phyloP scores from a whole-genome alignment of 1,140 invertebrate species.

The Microplitis demolitor region DNA sequence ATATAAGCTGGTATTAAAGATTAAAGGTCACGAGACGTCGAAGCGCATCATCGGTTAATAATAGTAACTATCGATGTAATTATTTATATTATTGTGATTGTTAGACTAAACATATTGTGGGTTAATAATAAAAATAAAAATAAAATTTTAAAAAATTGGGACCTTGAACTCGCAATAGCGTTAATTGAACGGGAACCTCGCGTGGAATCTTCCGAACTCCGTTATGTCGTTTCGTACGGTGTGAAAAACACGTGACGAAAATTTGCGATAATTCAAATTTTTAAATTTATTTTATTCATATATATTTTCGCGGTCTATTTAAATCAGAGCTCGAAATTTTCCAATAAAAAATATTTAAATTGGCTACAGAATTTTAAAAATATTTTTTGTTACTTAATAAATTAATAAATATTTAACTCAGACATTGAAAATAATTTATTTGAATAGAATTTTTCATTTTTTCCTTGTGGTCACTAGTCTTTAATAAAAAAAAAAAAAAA shows the following conservation, averaged over 20 bases:
- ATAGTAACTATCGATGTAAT: neutral
- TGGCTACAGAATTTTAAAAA: neutral
- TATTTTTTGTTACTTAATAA: too few species aligned
- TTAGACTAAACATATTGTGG: neutral
- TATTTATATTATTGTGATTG: neutral
- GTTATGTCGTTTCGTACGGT: slow-evolving; percentile 22
- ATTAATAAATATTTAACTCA: too few species aligned
- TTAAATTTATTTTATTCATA: neutral
- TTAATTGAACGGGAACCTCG: slow-evolving; percentile 29
- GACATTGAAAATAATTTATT: neutral
- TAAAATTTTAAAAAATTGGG: neutral
- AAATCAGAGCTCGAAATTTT: neutral
- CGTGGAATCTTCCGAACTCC: slow-evolving; percentile 22
- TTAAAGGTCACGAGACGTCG: neutral
- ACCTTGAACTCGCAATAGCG: slow-evolving; percentile 23
- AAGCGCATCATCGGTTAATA: neutral
- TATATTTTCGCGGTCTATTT: neutral
- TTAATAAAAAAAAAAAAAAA: neutral
- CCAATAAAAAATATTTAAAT: neutral
- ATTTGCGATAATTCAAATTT: slow-evolving; percentile 12
- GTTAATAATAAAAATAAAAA: too few species aligned
- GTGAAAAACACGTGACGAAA: slow-evolving; percentile 19
- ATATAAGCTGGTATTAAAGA: neutral
- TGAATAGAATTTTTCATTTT: neutral
- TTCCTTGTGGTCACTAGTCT: neutral